These are phyloP conservation scores for Colletes gigas DNA, from an alignment of 1,140 invertebrate species.

Conservation along the genomic window DNA sequence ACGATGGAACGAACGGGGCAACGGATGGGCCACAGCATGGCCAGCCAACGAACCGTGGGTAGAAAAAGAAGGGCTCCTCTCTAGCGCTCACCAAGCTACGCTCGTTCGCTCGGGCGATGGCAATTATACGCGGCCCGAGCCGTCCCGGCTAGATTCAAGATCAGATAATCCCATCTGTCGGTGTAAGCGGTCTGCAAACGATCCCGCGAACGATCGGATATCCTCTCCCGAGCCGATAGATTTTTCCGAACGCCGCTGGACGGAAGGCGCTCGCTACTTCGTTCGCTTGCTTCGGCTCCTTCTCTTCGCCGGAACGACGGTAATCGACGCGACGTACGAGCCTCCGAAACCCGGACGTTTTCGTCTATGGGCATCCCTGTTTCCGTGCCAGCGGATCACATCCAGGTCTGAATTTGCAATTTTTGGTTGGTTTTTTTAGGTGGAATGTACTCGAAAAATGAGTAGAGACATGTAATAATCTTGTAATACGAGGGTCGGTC, in stretches of 20 bases:
- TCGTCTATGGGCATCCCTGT: no score
- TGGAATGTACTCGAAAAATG: no score
- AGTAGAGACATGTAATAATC: no score
- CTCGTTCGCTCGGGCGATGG: constrained; percentile 67
- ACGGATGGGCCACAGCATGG: constrained; percentile 26
- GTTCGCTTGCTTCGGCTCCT: not conserved
- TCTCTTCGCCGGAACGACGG: not conserved
- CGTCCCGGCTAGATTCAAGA: constrained; percentile 78
- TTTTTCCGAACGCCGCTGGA: constrained; percentile 52
- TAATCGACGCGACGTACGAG: constrained; percentile 9
- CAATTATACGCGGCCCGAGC: constrained; percentile 77
- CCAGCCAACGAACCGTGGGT: constrained; percentile 25
- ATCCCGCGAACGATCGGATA: constrained; percentile 74
- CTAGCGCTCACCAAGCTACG: constrained; percentile 55
- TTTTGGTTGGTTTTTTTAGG: no score
- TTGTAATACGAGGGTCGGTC: no score
- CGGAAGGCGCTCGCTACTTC: constrained; percentile 39
- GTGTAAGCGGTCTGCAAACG: constrained; percentile 74
- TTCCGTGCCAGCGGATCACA: no score
- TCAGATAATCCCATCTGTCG: constrained; percentile 79
- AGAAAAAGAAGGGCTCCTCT: constrained; percentile 41
- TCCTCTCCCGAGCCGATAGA: constrained; percentile 56
- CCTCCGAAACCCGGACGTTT: not conserved
- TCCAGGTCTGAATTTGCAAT: no score
- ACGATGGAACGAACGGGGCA: constrained; percentile 3